A percentile compares a stretch with the other conserved stretches of the same genome.
Conservation (phyloP, 2,888 invertebrate genomes). For the Trichopoda pennipes region DNA sequence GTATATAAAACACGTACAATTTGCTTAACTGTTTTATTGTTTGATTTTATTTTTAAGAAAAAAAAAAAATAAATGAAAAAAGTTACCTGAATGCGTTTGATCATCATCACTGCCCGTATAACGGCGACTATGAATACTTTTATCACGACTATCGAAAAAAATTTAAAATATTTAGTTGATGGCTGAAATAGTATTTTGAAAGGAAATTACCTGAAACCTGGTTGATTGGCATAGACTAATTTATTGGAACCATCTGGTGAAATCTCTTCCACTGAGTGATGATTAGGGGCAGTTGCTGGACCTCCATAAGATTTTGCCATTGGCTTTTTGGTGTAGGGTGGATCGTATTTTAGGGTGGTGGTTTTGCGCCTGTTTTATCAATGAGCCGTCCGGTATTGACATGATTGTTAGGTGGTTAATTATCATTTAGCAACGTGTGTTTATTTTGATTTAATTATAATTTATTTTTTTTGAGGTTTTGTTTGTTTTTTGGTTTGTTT, state of each 20-base stretch:
- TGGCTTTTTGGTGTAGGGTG: slow-evolving; percentile 92
- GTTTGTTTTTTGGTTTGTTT: slow-evolving; percentile 37
- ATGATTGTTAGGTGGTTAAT: slow-evolving; percentile 57
- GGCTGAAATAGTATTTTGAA: background rate
- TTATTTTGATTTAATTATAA: slow-evolving; percentile 50
- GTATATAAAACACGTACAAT: slow-evolving; percentile 20
- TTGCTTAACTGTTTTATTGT: background rate
- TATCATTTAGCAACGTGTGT: slow-evolving; percentile 42
- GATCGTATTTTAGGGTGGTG: slow-evolving; percentile 93
- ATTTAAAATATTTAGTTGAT: background rate
- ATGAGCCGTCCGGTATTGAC: slow-evolving; percentile 53
- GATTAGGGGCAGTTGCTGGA: slow-evolving; percentile 85
- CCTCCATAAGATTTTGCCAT: slow-evolving; percentile 86
- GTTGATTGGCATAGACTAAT: slow-evolving; percentile 89
- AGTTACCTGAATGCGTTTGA: slow-evolving; percentile 87
- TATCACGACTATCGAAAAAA: slow-evolving; percentile 85
- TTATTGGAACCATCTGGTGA: slow-evolving; percentile 90
- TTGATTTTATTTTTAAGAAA: background rate
- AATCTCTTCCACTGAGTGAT: slow-evolving; percentile 89
- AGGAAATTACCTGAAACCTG: slow-evolving; percentile 85
- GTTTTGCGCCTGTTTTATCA: slow-evolving; percentile 88
- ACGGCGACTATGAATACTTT: slow-evolving; percentile 90
- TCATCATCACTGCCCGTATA: slow-evolving; percentile 88
- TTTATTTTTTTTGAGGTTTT: slow-evolving; percentile 56
- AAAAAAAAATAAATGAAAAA: background rate